Conservation (phyloP, 2,797 vertebrate genomes). For the Enoplosus armatus region DNA sequence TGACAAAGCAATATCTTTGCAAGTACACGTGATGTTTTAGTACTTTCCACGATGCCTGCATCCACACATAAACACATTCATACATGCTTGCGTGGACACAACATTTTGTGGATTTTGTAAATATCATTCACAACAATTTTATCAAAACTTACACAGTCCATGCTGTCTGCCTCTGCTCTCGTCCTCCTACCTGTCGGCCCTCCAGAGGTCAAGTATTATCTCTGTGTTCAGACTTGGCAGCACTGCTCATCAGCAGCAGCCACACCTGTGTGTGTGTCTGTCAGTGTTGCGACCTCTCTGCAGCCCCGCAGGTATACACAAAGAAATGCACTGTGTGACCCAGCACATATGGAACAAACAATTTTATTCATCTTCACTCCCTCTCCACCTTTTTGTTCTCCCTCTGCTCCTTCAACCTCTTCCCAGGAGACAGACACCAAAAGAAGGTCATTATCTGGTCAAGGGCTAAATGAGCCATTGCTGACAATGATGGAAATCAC, state of each 20-base stretch:
- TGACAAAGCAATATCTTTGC: too few relatives aligned
- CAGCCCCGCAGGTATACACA: slow-evolving; percentile 53
- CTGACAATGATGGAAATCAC: slow-evolving; percentile 67
- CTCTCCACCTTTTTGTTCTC: slow-evolving; percentile 39
- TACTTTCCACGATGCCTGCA: not conserved
- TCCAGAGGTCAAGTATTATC: slow-evolving; percentile 59
- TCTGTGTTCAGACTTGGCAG: slow-evolving; percentile 57
- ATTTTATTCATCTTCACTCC: slow-evolving; percentile 70
- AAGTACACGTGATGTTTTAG: not conserved
- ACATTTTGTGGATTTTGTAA: not conserved
- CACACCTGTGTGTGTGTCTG: slow-evolving; percentile 79
- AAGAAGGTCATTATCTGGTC: slow-evolving; percentile 55
- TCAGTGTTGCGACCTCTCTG: slow-evolving; percentile 59
- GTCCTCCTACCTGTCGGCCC: not conserved
- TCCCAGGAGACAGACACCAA: slow-evolving; percentile 39
- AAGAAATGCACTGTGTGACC: slow-evolving; percentile 67
- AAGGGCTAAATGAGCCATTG: slow-evolving; percentile 52
- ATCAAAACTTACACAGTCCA: not conserved
- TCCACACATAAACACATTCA: not conserved
- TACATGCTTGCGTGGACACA: not conserved
- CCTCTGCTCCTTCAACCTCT: slow-evolving; percentile 10
- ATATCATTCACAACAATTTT: not conserved
- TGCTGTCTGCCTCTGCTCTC: not conserved
- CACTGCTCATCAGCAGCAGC: slow-evolving; percentile 57
- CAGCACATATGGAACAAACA: slow-evolving; percentile 66